These are phyloP conservation scores for Luffia ferchaultella DNA, from an alignment of 2,888 invertebrate species.

Conservation along the genomic window DNA sequence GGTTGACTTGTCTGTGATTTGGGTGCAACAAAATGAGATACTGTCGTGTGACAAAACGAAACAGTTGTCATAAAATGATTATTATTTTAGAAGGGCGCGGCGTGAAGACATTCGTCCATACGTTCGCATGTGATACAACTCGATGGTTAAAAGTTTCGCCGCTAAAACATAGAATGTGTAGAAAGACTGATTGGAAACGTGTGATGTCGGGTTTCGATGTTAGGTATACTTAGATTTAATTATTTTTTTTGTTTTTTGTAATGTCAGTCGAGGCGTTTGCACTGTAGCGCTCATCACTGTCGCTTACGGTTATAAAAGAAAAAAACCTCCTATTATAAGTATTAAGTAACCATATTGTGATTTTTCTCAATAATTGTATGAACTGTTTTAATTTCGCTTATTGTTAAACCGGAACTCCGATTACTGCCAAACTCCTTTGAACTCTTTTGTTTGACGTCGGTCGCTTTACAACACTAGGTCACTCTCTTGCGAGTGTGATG, in stretches of 20 bases:
- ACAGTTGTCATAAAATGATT: too few species aligned
- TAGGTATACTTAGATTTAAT: neutral
- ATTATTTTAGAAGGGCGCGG: too few species aligned
- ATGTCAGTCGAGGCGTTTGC: conserved; percentile 22
- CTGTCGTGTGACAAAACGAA: too few species aligned
- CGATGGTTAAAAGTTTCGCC: too few species aligned
- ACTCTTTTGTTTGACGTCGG: conserved; percentile 31
- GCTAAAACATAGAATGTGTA: neutral
- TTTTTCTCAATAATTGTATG: conserved; percentile 49
- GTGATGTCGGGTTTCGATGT: neutral
- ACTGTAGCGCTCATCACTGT: conserved; percentile 23
- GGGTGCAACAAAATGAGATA: too few species aligned
- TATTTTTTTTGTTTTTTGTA: too few species aligned
- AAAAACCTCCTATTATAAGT: conserved; percentile 52
- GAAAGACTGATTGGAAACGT: neutral
- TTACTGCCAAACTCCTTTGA: conserved; percentile 43
- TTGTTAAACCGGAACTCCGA: conserved; percentile 22
- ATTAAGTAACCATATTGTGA: conserved; percentile 56
- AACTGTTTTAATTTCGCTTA: conserved; percentile 36
- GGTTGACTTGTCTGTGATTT: too few species aligned
- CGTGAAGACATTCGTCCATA: too few species aligned
- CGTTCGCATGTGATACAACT: too few species aligned
- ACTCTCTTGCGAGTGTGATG: too few species aligned
- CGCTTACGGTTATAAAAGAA: conserved; percentile 41
- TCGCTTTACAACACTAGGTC: too few species aligned